These are phyloP conservation scores for Cnemophilus loriae DNA, from an alignment of 2,113 vertebrate species.

Conservation along the genomic window DNA sequence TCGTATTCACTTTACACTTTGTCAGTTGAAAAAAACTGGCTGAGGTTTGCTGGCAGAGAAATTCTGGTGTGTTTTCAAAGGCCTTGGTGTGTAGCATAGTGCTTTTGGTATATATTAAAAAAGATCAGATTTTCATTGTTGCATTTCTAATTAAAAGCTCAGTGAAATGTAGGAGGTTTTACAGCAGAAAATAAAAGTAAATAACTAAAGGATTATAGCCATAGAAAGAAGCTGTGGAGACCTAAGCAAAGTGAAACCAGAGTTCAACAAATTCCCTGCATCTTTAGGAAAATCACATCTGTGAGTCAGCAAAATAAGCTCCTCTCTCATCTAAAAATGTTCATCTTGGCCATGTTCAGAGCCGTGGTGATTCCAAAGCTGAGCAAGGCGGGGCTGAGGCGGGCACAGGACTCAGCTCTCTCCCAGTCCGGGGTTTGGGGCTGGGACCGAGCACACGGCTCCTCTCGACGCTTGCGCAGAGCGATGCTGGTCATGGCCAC, in stretches of 20 bases:
- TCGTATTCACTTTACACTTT: background rate
- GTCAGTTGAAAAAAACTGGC: background rate
- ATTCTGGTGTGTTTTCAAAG: background rate
- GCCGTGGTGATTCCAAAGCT: background rate
- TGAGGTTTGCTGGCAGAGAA: background rate
- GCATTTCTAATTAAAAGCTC: background rate
- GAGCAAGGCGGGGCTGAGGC: background rate
- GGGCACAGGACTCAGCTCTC: background rate
- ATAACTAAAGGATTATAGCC: background rate
- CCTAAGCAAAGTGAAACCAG: background rate
- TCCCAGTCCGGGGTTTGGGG: fast-evolving
- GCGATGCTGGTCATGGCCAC: fast-evolving
- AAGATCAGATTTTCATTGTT: background rate
- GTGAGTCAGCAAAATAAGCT: conserved; percentile 34
- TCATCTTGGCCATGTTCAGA: background rate
- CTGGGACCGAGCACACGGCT: background rate
- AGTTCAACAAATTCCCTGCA: background rate
- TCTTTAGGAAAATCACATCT: background rate
- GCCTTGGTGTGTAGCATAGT: background rate
- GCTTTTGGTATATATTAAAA: background rate
- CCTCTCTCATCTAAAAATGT: background rate
- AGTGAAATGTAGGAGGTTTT: background rate
- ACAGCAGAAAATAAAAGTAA: background rate
- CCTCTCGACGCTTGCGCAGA: fast-evolving
- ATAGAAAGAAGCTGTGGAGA: background rate